phyloP scores from a whole-genome alignment of 2,113 vertebrate genomes.

The Hyla sarda region DNA sequence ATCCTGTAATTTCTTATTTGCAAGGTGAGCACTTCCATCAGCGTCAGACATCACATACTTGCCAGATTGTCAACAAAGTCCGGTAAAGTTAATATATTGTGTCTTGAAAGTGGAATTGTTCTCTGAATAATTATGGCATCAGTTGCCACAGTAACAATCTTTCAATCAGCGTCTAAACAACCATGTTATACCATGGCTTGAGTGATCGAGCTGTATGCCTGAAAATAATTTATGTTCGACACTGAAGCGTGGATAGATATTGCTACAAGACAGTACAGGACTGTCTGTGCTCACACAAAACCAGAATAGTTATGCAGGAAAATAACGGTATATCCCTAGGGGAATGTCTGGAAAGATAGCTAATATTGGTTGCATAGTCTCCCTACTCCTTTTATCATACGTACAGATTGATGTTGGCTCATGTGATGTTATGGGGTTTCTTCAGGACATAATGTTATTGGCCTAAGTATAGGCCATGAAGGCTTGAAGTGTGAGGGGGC shows the following conservation, averaged over 20 bases:
- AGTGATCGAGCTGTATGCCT: constrained; percentile 87
- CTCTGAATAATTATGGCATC: constrained; percentile 92
- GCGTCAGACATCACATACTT: constrained; percentile 78
- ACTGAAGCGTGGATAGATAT: constrained; percentile 80
- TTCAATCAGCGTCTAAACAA: constrained; percentile 88
- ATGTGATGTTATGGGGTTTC: neutral
- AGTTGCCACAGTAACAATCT: constrained; percentile 95
- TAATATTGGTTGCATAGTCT: neutral
- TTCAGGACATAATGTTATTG: neutral
- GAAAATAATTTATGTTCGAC: constrained; percentile 91
- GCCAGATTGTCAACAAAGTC: constrained; percentile 80
- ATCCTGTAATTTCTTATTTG: constrained; percentile 74
- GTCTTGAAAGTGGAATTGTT: constrained; percentile 91
- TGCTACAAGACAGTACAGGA: neutral
- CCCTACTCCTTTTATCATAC: neutral
- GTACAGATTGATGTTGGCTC: neutral
- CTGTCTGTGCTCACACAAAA: neutral
- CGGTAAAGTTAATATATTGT: constrained; percentile 89
- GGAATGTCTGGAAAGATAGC: neutral
- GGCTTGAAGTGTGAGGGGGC: neutral
- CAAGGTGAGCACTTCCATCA: constrained; percentile 73
- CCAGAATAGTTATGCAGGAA: neutral
- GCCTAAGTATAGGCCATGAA: neutral
- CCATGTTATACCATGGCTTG: constrained; percentile 88
- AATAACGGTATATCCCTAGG: neutral